Evolutionary conservation across 2,113 vertebrate species (phyloP).

Genomic region (Pelobates fuscus): DNA sequence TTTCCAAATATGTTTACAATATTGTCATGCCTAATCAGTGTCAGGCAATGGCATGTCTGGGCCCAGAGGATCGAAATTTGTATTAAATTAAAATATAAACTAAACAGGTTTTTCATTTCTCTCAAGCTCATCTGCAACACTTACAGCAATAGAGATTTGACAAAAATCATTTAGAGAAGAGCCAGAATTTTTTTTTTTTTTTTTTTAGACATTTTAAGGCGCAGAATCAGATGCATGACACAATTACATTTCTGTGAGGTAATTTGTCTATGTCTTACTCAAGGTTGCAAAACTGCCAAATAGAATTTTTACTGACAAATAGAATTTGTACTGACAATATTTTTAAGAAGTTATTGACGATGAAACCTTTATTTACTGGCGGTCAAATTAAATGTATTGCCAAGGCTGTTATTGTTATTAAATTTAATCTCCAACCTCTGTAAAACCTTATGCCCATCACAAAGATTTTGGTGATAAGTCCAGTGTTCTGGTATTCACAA

Average conservation of each 20-base stretch:
- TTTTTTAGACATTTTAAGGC: neutral
- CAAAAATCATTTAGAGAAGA: neutral
- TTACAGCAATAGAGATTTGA: neutral
- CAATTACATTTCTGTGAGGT: neutral
- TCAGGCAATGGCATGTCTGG: neutral
- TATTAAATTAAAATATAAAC: neutral
- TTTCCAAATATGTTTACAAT: neutral
- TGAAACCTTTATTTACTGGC: neutral
- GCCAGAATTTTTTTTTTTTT: too few species aligned
- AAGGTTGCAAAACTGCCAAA: neutral
- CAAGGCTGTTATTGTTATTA: too few species aligned
- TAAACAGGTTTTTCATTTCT: neutral
- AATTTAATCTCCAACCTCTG: too few species aligned
- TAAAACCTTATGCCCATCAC: too few species aligned
- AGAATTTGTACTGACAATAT: neutral
- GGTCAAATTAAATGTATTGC: too few species aligned
- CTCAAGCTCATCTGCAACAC: neutral
- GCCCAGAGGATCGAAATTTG: neutral
- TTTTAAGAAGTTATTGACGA: neutral
- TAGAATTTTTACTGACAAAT: neutral
- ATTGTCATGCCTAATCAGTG: neutral
- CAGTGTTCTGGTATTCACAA: too few species aligned
- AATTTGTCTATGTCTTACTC: neutral
- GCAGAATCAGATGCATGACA: neutral
- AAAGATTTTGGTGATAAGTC: too few species aligned